Base-by-base conservation (phyloP, 2,797 vertebrate species). In the Knipowitschia caucasica region DNA sequence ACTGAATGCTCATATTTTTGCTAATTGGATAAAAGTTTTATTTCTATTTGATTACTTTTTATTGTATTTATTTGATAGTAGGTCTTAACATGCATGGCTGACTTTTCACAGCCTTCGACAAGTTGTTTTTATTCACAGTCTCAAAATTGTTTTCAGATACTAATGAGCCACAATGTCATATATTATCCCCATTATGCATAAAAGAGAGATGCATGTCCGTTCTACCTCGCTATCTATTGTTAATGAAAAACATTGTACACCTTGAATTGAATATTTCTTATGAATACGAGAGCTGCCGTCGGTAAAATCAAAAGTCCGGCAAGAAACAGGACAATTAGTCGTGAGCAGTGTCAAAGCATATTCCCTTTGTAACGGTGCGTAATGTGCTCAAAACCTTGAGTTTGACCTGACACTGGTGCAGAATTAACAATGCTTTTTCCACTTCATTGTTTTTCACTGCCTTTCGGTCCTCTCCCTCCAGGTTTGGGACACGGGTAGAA, bases 211-310 rank as follows among this genome's bases (percentile, higher is more conserved):
- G n/a, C n/a, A n/a, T n/a, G n/a, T n/a, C n/a, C n/a, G 10, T 10
- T 30, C 27, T 29, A 9, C 26, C 26, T 4, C 26, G 4, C 26
- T 30, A 10, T 30, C 27, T n/a, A n/a, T n/a, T n/a, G n/a, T n/a
- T n/a, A n/a, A n/a, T n/a, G n/a, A n/a, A n/a, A n/a, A n/a, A 17
- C 34, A 15, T 17, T 7, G 6, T n/a, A 17, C 38, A 5, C 10
- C 38, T 21, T 21, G 10, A 11, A 20, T 21, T 21, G 10, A 11
- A 20, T 12, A 23, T 12, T 23, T 3, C 7, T 20, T 18, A 20
- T 40, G 11, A 40, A 71, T 64, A 73, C 77, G 73, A 77, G 70
- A 73, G 70, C 72, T 46, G 61, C 52, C 63, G 46, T 42, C 47
- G 73, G 56, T 66, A 55, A 64, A 74, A 62, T 46, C 17, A 29